Evolutionary conservation across 2,888 invertebrate species (phyloP), one percentile per base, ranked within the genome.

Genomic region (Hirtodrosophila trivittata): DNA sequence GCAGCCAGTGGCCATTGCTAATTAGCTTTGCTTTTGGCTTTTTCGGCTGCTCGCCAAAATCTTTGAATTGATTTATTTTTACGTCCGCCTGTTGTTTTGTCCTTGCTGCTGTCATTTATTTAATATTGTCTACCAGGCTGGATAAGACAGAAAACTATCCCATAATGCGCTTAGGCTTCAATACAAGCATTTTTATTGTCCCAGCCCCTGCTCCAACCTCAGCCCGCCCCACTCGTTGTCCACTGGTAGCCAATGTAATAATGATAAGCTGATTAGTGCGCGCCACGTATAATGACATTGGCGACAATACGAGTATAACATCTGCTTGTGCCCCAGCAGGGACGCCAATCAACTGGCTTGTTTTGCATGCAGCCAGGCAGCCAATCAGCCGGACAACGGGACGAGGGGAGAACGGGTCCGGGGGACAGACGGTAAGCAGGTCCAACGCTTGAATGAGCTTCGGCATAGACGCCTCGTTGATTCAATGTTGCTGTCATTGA

Each of bases 251-350:
- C 65, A 68, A 68, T 66, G 66, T 77, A 68, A 82, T 77, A 84
- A 84, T 84, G 84, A 81, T 82, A 78, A 81, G 73, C 81, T 77
- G 78, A 82, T 83, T 81, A 84, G 69, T 59, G 68, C 54, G 54
- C 73, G 77, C 66, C 57, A 76, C 73, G 47, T 60, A 63, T 70
- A 77, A 80, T 76, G 76, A 72, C 68, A 74, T 72, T 78, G 74
- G 74, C 72, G 66, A 76, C 76, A 78, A 51, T 70, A 21, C 18
- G 18, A 21, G 18, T 21, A 42, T 62, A 63, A 38, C 55, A 71
- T 51, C 71, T 59, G 56, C 47, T 43, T 10, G 8, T 45, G 32
- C 21, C 6, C 14, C 7, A 26, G 16, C 35, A 14, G 5, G n/a
- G n/a, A 42, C 47, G 38, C 45, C 63, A 51, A 55, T 60, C 63